These are phyloP conservation scores for Oreonectes daqikongensis DNA, from an alignment of 2,797 vertebrate species.

Conservation along the genomic window DNA sequence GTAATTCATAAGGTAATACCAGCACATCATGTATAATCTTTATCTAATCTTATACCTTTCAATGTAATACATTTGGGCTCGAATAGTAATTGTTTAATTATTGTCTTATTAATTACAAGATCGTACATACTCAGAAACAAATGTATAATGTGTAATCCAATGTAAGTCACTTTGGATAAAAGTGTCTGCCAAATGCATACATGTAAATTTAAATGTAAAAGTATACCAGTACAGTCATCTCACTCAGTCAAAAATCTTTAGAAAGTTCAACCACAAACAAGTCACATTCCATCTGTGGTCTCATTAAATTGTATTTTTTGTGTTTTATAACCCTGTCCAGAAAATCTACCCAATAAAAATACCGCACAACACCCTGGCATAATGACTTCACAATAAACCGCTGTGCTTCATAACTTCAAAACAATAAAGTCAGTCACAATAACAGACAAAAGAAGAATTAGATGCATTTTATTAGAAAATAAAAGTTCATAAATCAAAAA, in stretches of 20 bases:
- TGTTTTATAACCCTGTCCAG: background rate
- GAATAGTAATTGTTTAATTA: no score
- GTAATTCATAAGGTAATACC: no score
- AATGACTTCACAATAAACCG: background rate
- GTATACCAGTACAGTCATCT: background rate
- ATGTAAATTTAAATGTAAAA: no score
- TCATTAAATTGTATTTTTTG: background rate
- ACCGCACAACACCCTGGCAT: background rate
- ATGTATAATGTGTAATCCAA: no score
- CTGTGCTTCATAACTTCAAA: background rate
- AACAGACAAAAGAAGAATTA: conserved; percentile 15
- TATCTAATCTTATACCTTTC: no score
- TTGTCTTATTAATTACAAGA: no score
- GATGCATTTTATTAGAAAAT: conserved; percentile 54
- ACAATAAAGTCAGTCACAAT: conserved; percentile 5
- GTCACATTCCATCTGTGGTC: background rate
- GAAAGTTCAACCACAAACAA: conserved; percentile 9
- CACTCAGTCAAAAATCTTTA: background rate
- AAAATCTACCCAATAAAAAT: conserved; percentile 3
- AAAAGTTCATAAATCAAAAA: conserved; percentile 26
- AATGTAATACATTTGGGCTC: no score
- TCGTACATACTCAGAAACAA: no score
- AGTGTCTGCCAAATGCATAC: no score
- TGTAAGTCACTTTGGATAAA: no score
- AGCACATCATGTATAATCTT: no score